Base-by-base conservation (phyloP, 1,140 invertebrate genomes). In the Megalonaias nervosa region DNA sequence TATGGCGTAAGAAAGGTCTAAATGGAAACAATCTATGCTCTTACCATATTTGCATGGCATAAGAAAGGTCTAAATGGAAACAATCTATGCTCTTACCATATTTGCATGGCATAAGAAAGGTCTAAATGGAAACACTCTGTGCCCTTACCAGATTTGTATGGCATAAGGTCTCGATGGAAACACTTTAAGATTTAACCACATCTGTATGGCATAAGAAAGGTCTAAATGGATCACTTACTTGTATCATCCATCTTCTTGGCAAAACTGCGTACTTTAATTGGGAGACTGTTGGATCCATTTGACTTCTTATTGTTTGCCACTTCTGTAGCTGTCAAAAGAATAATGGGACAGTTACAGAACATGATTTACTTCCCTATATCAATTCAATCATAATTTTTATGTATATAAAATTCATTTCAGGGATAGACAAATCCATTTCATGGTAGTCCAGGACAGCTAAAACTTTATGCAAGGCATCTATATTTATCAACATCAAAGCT, bases 171-270 rank as follows among this genome's bases (percentile, higher is more conserved):
- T n/a, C n/a, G n/a, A n/a, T n/a, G 5, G 31, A 31, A 31, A 31
- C 31, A 31, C 31, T 31, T 5, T 31, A 31, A 2, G 31, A 1
- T 31, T 5, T 31, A 2, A 31, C 31, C 1, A 31, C 31, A 31
- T 31, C 5, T 31, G 31, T 31, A 5, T 31, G 1, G 31, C 31
- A 31, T 31, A 31, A 67, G 17, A 67, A 31, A 70, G 26, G 17
- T 31, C 48, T 74, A 70, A 78, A 71, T 23, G 26, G 75, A 57
- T 76, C 21, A 90, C 92, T 94, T 92, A 97, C 96, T 97, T 78
- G 96, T 96, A 90, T 98, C 97, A 84, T 96, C 97, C 96, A 99
- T 97, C 93, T 97, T 98, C 80, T 97, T 93, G 13, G 96, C 97
- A 95, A 98, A 97, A 82, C 97, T 97, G 87, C 97, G 93, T 60